Evolutionary conservation across 2,888 invertebrate species (phyloP).

Genomic region (Diarsia rubi): DNA sequence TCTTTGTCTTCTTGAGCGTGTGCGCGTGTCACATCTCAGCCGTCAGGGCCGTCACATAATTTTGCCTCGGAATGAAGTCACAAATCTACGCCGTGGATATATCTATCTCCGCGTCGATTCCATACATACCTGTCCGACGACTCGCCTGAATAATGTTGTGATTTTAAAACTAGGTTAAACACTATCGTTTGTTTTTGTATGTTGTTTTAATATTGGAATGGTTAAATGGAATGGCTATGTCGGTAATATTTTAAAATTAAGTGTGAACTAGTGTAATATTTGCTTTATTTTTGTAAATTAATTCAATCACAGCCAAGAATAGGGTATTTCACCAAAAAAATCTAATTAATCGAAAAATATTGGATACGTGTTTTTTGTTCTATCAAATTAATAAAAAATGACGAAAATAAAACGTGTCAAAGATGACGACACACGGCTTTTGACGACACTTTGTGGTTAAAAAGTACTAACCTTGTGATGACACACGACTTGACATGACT

Average conservation of each 20-base stretch:
- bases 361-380: too few species aligned
- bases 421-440: too few species aligned
- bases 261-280: neutral
- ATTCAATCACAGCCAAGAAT: neutral
- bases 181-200: slow-evolving; percentile 56
- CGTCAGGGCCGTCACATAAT: slow-evolving; percentile 79
- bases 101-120: slow-evolving; percentile 74
- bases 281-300: neutral
- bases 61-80: slow-evolving; percentile 84
- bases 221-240: slow-evolving; percentile 5
- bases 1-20: slow-evolving; percentile 68
- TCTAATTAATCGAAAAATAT: too few species aligned
- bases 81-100: slow-evolving; percentile 79
- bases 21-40: slow-evolving; percentile 84
- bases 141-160: slow-evolving; percentile 64
- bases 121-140: slow-evolving; percentile 68
- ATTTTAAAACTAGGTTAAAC: slow-evolving; percentile 70
- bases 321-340: too few species aligned
- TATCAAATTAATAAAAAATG: too few species aligned
- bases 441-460: too few species aligned
- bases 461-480: too few species aligned
- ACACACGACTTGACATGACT: too few species aligned
- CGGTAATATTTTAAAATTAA: neutral
- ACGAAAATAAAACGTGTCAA: too few species aligned
- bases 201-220: slow-evolving; percentile 48